Evolutionary conservation across 1,140 invertebrate genomes (phyloP), one percentile per base, ranked within the genome.

Genomic region (Harlomillsia oculata): DNA sequence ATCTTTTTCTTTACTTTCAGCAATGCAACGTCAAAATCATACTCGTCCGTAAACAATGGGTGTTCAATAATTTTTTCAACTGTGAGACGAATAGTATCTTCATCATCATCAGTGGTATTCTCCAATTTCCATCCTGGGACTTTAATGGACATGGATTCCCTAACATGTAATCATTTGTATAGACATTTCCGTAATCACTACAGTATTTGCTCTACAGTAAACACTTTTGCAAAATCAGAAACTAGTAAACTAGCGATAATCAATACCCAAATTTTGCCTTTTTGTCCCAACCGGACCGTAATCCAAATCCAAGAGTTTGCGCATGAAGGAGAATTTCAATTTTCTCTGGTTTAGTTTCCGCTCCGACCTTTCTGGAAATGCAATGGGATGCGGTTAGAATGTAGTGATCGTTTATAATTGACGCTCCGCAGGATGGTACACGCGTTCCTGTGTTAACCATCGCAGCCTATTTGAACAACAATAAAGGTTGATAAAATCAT

Each of bases 61-160:
- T 63, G 61, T 1, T 29, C 41, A 29, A 59, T 46, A 39, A 63
- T 59, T 48, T 59, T 29, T 32, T 26, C 34, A 0, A 63, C 56
- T 41, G 41, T 52, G 11, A 32, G 40, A 14, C 61, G 21, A 23
- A 54, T 8, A 13, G 56, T 52, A 5, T 48, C 32, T 23, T 63
- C 61, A 20, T 59, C 52, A 11, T 20, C 37, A 39, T 63, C 61
- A 14, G 53, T 52, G n/a, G 18, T 18, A n/a, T 29, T 45, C 2
- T 13, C 18, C 1, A 52, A 5, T 9, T 63, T 49, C 26, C 48
- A 63, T 2, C 61, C 61, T 14, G 36, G 29, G 29, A 34, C 30
- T 49, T 29, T 52, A 28, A 63, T 46, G 21, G 61, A 63, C n/a
- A 56, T 56, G n/a, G 14, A 18, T 23, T 57, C 3, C 11, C 59